Conservation (phyloP, 23 tunicate genomes). For the Halocynthia roretzi region DNA sequence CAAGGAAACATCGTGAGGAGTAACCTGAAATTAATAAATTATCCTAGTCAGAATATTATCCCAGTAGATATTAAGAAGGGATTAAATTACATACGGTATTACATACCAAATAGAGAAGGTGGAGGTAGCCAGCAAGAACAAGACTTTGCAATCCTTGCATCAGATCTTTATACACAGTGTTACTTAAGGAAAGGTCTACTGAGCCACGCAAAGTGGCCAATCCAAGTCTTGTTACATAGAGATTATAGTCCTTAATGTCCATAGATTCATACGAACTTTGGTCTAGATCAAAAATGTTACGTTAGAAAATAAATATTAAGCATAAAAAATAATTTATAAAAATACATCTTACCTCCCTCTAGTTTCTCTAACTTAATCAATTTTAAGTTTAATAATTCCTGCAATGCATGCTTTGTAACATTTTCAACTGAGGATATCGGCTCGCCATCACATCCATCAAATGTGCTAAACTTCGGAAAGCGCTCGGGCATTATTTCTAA, state of each 20-base stretch:
- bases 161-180: slow-evolving; percentile 47
- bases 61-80: neutral
- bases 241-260: slow-evolving; percentile 4
- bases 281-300: neutral
- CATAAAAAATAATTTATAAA: neutral
- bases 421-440: slow-evolving; percentile 5
- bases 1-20: slow-evolving; percentile 51
- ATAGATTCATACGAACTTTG: neutral
- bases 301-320: neutral
- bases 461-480: neutral
- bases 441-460: neutral
- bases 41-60: neutral
- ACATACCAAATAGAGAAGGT: slow-evolving; percentile 66
- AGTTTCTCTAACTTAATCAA: slow-evolving; percentile 5
- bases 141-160: slow-evolving; percentile 43
- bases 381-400: slow-evolving; percentile 13
- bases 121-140: slow-evolving; percentile 55
- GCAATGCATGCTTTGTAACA: slow-evolving; percentile 19
- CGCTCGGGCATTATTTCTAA: slow-evolving; percentile 10
- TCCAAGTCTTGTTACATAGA: slow-evolving; percentile 48
- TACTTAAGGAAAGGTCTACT: slow-evolving; percentile 42
- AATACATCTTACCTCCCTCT: slow-evolving; percentile 6
- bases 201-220: slow-evolving; percentile 63
- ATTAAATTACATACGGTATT: slow-evolving; percentile 23
- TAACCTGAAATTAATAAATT: slow-evolving; percentile 30